Conservation (phyloP, 1,140 invertebrate genomes). For the Ips typographus region DNA sequence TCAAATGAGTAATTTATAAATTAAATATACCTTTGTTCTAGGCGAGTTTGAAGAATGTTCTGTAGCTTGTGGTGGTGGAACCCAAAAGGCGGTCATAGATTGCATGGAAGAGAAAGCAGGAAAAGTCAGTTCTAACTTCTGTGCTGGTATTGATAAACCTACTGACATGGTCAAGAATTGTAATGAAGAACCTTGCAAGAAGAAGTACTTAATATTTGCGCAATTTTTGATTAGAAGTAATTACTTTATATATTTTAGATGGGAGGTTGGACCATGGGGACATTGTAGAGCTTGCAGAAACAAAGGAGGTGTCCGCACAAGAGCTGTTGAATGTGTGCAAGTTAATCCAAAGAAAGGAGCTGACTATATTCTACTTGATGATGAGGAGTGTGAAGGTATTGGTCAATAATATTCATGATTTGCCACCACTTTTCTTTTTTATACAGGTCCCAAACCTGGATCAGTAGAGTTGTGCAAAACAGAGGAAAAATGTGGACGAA, state of each 20-base stretch:
- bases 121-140: conserved; percentile 53
- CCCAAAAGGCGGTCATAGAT: conserved; percentile 49
- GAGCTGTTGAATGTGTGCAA: conserved; percentile 55
- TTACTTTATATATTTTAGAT: conserved; percentile 44
- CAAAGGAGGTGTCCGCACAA: conserved; percentile 50
- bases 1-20: background rate
- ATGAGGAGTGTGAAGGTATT: conserved; percentile 49
- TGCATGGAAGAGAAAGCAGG: conserved; percentile 55
- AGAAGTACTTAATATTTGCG: conserved; percentile 48
- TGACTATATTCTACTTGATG: conserved; percentile 54
- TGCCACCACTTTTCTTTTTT: background rate
- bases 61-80: conserved; percentile 55
- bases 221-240: background rate
- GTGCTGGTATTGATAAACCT: conserved; percentile 48
- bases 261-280: conserved; percentile 58
- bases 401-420: background rate
- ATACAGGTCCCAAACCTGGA: conserved; percentile 42
- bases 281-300: conserved; percentile 55
- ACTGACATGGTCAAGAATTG: conserved; percentile 51
- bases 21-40: background rate
- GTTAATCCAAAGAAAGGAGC: conserved; percentile 49
- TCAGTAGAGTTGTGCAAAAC: conserved; percentile 52
- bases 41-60: conserved; percentile 53
- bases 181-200: conserved; percentile 53
- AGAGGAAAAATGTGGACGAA: conserved; percentile 45